Evolutionary conservation across 2,888 invertebrate species (phyloP).

Genomic region (Heterodera filipjevi): DNA sequence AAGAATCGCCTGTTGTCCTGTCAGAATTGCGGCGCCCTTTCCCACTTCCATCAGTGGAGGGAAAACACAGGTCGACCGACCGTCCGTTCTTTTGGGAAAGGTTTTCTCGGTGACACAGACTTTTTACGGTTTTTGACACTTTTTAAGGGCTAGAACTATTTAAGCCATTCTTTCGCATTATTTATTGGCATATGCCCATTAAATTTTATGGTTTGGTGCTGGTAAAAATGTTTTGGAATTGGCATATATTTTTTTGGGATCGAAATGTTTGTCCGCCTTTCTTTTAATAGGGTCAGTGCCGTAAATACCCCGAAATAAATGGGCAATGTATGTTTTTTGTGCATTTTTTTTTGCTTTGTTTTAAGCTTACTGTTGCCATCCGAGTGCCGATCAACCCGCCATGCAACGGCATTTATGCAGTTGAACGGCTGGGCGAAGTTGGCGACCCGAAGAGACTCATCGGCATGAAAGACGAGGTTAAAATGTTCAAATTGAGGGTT

Average conservation of each 20-base stretch:
- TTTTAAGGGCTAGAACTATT: no score
- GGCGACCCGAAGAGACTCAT: background rate
- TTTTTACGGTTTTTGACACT: no score
- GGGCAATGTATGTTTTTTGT: no score
- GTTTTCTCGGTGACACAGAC: no score
- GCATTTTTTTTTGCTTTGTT: no score
- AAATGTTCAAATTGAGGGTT: background rate
- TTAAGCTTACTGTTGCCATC: background rate
- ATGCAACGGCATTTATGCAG: slow-evolving; percentile 10
- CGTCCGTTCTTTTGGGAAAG: no score
- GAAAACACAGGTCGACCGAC: background rate
- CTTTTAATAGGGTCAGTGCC: no score
- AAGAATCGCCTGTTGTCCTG: background rate
- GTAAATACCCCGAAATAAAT: no score
- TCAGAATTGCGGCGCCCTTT: background rate
- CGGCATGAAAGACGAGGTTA: background rate
- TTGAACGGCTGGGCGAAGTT: slow-evolving; percentile 4
- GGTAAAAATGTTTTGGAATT: no score
- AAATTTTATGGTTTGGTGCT: background rate
- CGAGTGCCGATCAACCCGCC: slow-evolving; percentile 8
- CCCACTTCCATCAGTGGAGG: background rate
- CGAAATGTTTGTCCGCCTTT: no score
- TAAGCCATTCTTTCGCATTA: no score
- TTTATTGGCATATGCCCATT: background rate
- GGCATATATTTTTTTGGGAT: no score